phyloP scores from a whole-genome alignment of 2,113 vertebrate genomes.

The Tapirus terrestris region DNA sequence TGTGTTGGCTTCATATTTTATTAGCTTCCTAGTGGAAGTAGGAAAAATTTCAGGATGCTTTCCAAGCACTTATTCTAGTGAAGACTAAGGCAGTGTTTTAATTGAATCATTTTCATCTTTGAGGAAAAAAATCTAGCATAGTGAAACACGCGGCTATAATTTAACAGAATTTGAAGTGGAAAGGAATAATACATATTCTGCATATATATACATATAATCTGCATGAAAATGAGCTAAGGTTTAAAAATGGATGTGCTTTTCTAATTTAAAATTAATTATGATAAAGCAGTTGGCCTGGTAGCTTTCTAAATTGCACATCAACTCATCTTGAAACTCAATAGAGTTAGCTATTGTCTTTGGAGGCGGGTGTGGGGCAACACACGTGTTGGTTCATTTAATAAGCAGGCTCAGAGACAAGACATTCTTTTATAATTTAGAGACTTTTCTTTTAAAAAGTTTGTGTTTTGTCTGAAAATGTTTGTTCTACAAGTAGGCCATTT shows the following conservation, averaged over 20 bases:
- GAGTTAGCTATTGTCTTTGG: neutral
- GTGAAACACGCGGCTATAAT: constrained; percentile 38
- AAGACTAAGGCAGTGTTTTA: constrained; percentile 31
- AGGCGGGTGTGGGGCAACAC: neutral
- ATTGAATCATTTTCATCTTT: constrained; percentile 41
- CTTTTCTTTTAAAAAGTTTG: neutral
- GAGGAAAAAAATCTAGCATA: neutral
- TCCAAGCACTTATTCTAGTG: neutral
- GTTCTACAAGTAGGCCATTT: neutral
- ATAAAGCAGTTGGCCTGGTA: neutral
- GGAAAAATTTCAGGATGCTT: neutral
- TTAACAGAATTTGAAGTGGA: constrained; percentile 45
- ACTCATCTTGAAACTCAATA: neutral
- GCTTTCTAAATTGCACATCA: constrained; percentile 52
- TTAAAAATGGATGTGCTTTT: constrained; percentile 34
- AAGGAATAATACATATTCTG: constrained; percentile 21
- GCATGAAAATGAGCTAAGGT: constrained; percentile 54
- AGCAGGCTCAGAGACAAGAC: neutral
- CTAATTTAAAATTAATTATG: constrained; percentile 50
- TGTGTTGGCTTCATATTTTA: neutral
- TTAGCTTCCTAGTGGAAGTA: neutral
- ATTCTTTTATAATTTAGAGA: neutral
- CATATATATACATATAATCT: neutral
- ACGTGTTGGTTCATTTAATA: neutral
- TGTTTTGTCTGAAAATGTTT: neutral